Base-by-base conservation (phyloP, 2,113 vertebrate species). In the Suricata suricatta region DNA sequence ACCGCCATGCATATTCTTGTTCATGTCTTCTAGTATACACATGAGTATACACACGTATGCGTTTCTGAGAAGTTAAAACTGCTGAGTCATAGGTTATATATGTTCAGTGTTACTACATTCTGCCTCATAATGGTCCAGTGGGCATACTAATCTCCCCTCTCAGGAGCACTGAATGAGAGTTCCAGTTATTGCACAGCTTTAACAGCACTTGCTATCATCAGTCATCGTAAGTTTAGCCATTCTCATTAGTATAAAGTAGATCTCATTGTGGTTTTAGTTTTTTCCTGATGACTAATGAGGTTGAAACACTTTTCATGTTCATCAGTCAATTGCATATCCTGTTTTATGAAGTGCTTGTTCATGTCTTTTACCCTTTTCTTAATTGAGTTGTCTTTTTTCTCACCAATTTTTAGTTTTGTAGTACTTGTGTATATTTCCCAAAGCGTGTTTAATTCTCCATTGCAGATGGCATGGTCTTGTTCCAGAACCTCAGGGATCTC, bases 231-330 rank as follows among this genome's bases (percentile, higher is more conserved):
- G 79, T 87, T 90, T 80, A 76, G 64, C 80, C 57, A 33, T 88
- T 90, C n/a, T 96, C 47, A n/a, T 66, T 92, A 47, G 60, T 74
- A n/a, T 68, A 82, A 69, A 95, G 41, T 50, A 35, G 47, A 66
- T 84, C 81, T 93, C 95, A 76, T 44, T 92, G 95, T 96, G 69
- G 92, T 91, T 96, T 96, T 84, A 74, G 47, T 96, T 84, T 88
- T 96, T 97, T 54, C 74, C 63, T 83, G 50, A 93, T 97, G 89
- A 96, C 94, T 97, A 83, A 95, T 93, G 92, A 96, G 38, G 82
- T 79, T 80, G 47, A 82, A 74, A 88, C 68, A 25, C 2, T 47
- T 87, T 80, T 96, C 29, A 41, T 38, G 47, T 72, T 90, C 93
- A 93, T 94, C 76, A 27, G 80, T 52, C 38, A 88, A 3, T 52